Evolutionary conservation across 2,797 vertebrate genomes (phyloP), one percentile per base, ranked within the genome.

Genomic region (Rhynchotus rufescens): DNA sequence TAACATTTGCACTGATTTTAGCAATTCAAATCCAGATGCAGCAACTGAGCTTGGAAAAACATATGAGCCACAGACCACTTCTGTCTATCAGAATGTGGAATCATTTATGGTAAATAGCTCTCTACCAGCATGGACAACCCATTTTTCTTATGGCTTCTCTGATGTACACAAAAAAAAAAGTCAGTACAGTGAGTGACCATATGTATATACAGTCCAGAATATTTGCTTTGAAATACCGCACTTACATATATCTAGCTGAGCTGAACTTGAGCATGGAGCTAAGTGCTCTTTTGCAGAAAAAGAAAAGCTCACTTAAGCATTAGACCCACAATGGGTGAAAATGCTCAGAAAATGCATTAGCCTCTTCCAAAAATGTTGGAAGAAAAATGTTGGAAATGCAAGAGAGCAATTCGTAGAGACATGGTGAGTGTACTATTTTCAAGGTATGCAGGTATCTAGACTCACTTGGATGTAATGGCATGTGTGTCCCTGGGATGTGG

Each of bases 1-100:
- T 89, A 96, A 95, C 67, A 90, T 79, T 79, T 94, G 79, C 86
- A 84, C 92, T 95, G 88, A 92, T 94, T 93, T 94, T 94, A 95
- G 93, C 82, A 93, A 79, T 88, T 81, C 74, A 57, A 89, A 83
- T 76, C 92, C 93, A 96, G 90, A 92, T 83, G 76, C 56, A 92
- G 56, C 77, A 89, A 89, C 84, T 40, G 71, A 84, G 49, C n/a
- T 76, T 92, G 77, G 86, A 84, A 90, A 90, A 91, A 87, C 66
- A 77, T 57, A 87, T 60, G 77, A 94, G 82, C 93, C 84, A 42
- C 92, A 95, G 92, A 95, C 82, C 71, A 54, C 40, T 94, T 88
- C 57, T 91, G 23, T 86, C 69, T 74, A 4, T 78, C 73, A 38
- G 76, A 85, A 36, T 69, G n/a, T 16, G 69, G 59, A 36, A 44